Percentiles rank a stretch among this genome's conserved stretches.
These are phyloP conservation scores for Dendrocopos noguchii DNA, from an alignment of 2,113 vertebrate genomes.

Conservation along the genomic window DNA sequence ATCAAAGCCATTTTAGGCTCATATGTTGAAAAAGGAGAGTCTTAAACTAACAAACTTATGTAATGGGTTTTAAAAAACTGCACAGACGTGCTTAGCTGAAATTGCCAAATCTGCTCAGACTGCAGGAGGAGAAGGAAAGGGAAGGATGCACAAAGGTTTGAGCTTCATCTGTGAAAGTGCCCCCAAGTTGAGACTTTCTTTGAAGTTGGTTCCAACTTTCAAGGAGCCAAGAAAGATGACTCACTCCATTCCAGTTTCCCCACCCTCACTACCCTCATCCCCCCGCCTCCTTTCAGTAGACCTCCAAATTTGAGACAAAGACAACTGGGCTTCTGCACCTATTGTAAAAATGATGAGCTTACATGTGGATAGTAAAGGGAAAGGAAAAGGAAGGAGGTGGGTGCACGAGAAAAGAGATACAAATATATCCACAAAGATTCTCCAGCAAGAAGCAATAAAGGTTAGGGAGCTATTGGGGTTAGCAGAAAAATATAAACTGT, in stretches of 20 bases:
- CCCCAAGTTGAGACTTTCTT: conserved; percentile 41
- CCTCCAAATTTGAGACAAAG: neutral
- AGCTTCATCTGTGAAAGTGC: conserved; percentile 50
- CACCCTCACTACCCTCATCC: neutral
- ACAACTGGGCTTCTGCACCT: neutral
- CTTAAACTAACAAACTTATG: conserved; percentile 71
- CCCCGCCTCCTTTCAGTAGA: neutral
- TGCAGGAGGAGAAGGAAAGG: conserved; percentile 48
- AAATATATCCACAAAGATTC: neutral
- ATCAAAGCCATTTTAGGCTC: conserved; percentile 76
- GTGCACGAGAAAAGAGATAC: neutral
- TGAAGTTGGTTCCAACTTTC: conserved; percentile 49
- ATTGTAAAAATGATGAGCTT: neutral
- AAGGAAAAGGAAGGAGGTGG: neutral
- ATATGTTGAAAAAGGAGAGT: conserved; percentile 68
- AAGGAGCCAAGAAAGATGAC: conserved; percentile 34
- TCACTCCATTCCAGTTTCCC: neutral
- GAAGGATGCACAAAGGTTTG: conserved; percentile 25
- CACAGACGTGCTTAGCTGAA: conserved; percentile 57
- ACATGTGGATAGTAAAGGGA: neutral
- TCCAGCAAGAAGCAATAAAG: neutral
- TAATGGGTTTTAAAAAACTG: conserved; percentile 64
- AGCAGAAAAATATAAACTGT: neutral
- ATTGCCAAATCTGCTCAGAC: conserved; percentile 59
- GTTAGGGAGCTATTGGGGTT: neutral